Conservation (phyloP, 2,888 invertebrate species). For the Mesochorus sp. region DNA sequence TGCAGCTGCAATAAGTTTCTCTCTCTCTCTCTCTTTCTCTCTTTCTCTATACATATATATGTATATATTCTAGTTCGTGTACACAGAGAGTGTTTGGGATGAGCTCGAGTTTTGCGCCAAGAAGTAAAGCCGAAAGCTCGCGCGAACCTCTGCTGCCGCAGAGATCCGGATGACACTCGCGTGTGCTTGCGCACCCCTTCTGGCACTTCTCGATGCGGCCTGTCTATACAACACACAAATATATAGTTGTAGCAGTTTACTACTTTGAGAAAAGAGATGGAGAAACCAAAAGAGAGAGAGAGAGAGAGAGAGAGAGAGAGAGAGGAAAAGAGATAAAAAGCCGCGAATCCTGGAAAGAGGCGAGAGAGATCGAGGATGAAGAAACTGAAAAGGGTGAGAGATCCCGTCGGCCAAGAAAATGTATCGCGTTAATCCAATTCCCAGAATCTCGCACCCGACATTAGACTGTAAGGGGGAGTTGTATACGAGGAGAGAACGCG, state of each 20-base stretch:
- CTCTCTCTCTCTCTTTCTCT: too few species aligned
- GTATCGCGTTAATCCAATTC: constrained; percentile 66
- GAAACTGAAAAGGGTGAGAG: constrained; percentile 50
- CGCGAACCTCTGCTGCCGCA: constrained; percentile 17
- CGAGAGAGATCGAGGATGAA: not conserved
- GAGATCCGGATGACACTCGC: constrained; percentile 37
- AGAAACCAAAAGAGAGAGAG: constrained; percentile 49
- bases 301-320: constrained; percentile 16
- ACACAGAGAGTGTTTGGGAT: not conserved
- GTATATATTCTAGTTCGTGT: constrained; percentile 5
- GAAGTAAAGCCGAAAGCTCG: constrained; percentile 35
- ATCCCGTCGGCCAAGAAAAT: constrained; percentile 60
- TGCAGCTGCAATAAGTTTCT: constrained; percentile 13
- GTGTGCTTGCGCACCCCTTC: constrained; percentile 53
- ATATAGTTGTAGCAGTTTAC: not conserved
- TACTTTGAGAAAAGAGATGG: constrained; percentile 49
- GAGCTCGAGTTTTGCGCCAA: constrained; percentile 48
- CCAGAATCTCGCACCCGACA: constrained; percentile 48
- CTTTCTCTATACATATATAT: too few species aligned
- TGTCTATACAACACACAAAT: not conserved
- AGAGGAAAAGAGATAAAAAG: not conserved
- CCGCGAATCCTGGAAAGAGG: not conserved
- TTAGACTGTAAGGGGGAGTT: not conserved
- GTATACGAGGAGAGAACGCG: constrained; percentile 5
- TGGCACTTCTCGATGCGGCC: constrained; percentile 39